Percentiles rank a stretch among this genome's conserved stretches.
Evolutionary conservation across 1,140 invertebrate species (phyloP).

Genomic region (Cylas formicarius): DNA sequence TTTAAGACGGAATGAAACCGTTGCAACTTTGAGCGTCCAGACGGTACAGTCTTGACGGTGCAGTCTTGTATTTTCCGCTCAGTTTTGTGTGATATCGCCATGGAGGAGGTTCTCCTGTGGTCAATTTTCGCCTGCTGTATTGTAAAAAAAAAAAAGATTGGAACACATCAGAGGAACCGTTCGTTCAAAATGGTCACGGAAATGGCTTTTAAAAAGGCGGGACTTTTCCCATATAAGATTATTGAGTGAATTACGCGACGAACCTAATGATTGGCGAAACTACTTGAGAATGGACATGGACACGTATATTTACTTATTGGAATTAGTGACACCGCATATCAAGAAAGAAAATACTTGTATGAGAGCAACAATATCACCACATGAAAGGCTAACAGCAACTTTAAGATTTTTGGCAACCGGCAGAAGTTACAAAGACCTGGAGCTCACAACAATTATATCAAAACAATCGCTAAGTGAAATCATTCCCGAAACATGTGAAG

Average conservation of each 20-base stretch:
- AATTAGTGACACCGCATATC: slow-evolving; percentile 2
- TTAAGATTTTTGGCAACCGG: slow-evolving; percentile 8
- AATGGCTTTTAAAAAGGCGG: slow-evolving; percentile 5
- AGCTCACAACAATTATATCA: slow-evolving; percentile 8
- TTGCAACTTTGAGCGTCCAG: no score
- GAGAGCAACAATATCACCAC: slow-evolving; percentile 2
- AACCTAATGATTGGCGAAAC: slow-evolving; percentile 9
- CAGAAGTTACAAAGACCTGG: slow-evolving; percentile 9
- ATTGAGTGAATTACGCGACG: no score
- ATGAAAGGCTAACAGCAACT: slow-evolving; percentile 3
- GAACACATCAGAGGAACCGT: slow-evolving; percentile 1
- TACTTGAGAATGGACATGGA: slow-evolving; percentile 8
- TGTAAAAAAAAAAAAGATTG: slow-evolving; percentile 3
- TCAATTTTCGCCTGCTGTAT: slow-evolving; percentile 1
- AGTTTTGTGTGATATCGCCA: no score
- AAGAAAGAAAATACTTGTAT: slow-evolving; percentile 4
- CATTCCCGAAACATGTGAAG: slow-evolving; percentile 10
- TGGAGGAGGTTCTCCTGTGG: slow-evolving; percentile 2
- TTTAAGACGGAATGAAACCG: no score
- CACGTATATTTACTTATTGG: slow-evolving; percentile 4
- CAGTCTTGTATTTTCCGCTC: no score
- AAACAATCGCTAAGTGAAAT: slow-evolving; percentile 14
- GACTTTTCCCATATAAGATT: slow-evolving; percentile 7
- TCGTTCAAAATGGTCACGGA: no score
- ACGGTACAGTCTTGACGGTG: no score